Base-by-base conservation (phyloP, 2,888 invertebrate genomes). In the Philonicus albiceps region DNA sequence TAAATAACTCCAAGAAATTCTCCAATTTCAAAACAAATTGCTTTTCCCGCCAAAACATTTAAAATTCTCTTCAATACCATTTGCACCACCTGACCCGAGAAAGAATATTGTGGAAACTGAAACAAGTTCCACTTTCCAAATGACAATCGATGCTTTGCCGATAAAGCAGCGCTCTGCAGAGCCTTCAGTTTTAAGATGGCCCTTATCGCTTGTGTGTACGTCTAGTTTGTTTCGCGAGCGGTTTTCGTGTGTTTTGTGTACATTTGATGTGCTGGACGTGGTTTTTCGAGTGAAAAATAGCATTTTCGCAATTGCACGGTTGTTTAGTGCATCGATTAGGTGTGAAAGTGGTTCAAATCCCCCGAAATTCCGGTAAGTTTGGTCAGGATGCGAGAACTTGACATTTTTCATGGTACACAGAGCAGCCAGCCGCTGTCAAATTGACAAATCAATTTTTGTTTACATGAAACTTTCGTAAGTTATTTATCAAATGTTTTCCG, bases 381-480 rank as follows among this genome's bases (percentile, higher is more conserved):
- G 40, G 8, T 73, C 84, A 43, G 72, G 73, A 81, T 55, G 81
- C 7, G 55, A 22, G 64, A 55, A 64, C 55, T 81, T 81, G 81
- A 81, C 81, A 81, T 55, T 81, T 84, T 72, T 84, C 84, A 49
- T 30, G 40, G 37, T 81, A 73, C 40, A 84, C 40, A 73, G 72
- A 73, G 34, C n/a, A 22, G 40, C 30, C 37, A 73, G 43, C 73
- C 73, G 84, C 84, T 84, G 84, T 84, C 84, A 84, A 73, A 27
- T 72, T 84, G 84, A 84, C 84, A 84, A 84, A 84, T 84, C 84
- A 84, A 84, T 84, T 84, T 84, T 84, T 84, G 84, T 84, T 84
- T 84, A 84, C 84, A 72, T 84, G 43, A 73, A 73, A 73, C 22
- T 84, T 64, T 37, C 22, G 40, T 5, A 8, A 19, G 40, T 31